These are phyloP conservation scores for Chloebia gouldiae DNA, from an alignment of 2,113 vertebrate species.

Conservation along the genomic window DNA sequence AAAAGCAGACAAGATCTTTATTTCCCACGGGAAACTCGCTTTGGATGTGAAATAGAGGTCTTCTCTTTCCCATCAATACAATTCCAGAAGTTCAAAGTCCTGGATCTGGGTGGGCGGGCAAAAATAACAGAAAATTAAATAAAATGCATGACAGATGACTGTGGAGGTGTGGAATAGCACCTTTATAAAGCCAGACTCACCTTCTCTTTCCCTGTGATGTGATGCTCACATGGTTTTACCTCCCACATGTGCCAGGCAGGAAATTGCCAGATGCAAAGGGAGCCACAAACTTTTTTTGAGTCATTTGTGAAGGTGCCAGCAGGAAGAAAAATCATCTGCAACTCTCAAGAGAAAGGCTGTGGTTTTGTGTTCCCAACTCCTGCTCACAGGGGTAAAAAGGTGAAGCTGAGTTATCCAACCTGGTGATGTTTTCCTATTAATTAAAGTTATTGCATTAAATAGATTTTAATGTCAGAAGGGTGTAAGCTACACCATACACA, in stretches of 20 bases:
- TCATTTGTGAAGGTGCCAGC: not conserved
- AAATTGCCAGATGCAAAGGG: slow-evolving; percentile 14
- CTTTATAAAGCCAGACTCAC: slow-evolving; percentile 14
- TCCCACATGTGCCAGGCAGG: slow-evolving; percentile 8
- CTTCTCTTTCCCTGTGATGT: not conserved
- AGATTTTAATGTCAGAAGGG: not conserved
- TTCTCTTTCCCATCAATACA: not conserved
- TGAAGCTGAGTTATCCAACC: not conserved
- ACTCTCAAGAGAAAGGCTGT: not conserved
- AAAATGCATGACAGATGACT: not conserved
- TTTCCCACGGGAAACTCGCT: not conserved
- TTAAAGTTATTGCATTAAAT: not conserved
- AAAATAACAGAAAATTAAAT: not conserved
- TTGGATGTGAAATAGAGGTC: not conserved
- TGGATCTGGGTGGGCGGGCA: not conserved
- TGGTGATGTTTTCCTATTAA: not conserved
- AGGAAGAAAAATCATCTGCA: not conserved
- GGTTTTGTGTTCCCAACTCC: not conserved
- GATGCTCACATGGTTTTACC: not conserved
- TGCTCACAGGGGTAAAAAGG: not conserved
- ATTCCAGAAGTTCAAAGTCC: not conserved
- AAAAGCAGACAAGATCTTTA: not conserved
- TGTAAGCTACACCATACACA: not conserved
- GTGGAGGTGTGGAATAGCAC: not conserved
- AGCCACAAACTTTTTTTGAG: not conserved